Conservation (phyloP, 2,888 invertebrate species). For the Eupeodes luniger region DNA sequence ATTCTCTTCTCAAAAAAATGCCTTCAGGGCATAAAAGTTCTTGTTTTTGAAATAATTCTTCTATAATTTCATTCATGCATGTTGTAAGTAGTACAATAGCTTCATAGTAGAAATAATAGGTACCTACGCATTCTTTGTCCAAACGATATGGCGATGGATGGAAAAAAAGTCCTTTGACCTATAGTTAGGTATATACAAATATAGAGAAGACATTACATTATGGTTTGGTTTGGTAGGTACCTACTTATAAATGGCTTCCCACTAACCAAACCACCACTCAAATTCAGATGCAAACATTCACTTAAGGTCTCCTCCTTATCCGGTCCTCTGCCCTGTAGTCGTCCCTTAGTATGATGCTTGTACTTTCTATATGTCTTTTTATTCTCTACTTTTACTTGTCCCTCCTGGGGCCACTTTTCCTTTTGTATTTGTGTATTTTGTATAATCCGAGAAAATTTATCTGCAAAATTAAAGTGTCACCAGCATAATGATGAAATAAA, state of each 20-base stretch:
- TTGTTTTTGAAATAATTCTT: conserved; percentile 12
- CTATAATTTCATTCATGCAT: conserved; percentile 19
- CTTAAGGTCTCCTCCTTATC: not conserved
- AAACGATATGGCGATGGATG: not conserved
- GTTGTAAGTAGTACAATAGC: not conserved
- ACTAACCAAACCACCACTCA: conserved; percentile 5
- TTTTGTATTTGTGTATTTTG: not conserved
- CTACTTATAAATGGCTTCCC: conserved; percentile 12
- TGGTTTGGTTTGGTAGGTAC: not conserved
- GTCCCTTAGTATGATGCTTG: not conserved
- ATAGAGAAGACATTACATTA: not conserved
- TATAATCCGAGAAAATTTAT: conserved; percentile 66
- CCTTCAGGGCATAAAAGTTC: not conserved
- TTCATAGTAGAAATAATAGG: not conserved
- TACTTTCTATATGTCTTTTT: not conserved
- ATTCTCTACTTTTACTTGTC: not conserved
- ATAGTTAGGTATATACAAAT: not conserved
- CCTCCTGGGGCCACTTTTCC: conserved; percentile 11
- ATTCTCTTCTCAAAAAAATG: not conserved
- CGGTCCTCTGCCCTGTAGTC: not conserved
- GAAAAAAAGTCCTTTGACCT: conserved; percentile 30
- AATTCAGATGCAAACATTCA: conserved; percentile 30
- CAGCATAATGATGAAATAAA: conserved; percentile 73
- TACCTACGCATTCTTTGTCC: conserved; percentile 19
- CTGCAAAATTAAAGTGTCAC: conserved; percentile 74